Evolutionary conservation across 2,113 vertebrate species (phyloP).

Genomic region (Glaucidium brasilianum): DNA sequence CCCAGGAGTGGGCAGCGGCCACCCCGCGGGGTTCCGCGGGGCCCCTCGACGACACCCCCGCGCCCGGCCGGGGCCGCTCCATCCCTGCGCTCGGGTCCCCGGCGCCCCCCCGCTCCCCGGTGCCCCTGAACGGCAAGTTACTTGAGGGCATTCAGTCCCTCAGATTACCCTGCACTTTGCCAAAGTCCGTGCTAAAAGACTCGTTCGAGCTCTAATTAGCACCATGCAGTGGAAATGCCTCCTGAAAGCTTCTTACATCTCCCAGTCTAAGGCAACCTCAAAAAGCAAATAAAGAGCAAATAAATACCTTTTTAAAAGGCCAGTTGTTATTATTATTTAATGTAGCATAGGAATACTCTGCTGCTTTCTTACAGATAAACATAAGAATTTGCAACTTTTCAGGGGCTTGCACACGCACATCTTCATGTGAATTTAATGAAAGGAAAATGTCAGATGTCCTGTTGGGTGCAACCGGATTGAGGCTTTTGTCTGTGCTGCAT

Average conservation of each 20-base stretch:
- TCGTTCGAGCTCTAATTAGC: not conserved
- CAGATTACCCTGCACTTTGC: not conserved
- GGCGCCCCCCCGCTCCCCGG: fast-evolving
- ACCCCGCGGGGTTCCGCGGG: fast-evolving
- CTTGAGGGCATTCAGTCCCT: not conserved
- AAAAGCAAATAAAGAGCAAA: not conserved
- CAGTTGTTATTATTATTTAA: not conserved
- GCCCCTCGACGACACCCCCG: too few species aligned
- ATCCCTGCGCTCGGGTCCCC: not conserved
- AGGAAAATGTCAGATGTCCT: not conserved
- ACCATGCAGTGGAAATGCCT: not conserved
- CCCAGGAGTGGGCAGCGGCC: not conserved
- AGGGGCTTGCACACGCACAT: not conserved
- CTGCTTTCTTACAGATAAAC: not conserved
- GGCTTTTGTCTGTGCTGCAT: not conserved
- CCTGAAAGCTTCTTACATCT: not conserved
- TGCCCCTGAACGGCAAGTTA: not conserved
- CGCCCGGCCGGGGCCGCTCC: too few species aligned
- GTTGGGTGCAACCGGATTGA: not conserved
- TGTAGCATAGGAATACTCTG: not conserved
- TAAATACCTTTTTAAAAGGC: not conserved
- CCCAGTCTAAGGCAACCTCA: not conserved
- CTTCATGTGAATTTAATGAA: not conserved
- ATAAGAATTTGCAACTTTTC: not conserved
- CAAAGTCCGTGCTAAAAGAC: not conserved